Percentiles rank a stretch among this genome's conserved stretches.
These are phyloP conservation scores for Mirounga angustirostris DNA, from an alignment of 2,113 vertebrate genomes.

Conservation along the genomic window DNA sequence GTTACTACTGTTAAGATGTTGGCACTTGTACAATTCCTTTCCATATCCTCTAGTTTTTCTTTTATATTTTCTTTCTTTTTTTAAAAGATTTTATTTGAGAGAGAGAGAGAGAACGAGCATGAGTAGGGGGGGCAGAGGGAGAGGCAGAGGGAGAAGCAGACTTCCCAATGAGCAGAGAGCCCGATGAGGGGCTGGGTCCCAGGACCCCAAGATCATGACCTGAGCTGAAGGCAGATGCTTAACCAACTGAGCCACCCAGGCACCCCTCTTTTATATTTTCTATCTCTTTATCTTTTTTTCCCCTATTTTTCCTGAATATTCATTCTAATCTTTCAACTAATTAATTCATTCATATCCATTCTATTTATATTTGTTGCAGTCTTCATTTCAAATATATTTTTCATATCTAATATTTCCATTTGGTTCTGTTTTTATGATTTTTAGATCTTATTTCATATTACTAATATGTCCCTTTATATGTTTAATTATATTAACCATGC, in stretches of 20 bases:
- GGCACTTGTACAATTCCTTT: background rate
- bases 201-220: background rate
- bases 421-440: background rate
- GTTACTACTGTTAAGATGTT: slow-evolving; percentile 2
- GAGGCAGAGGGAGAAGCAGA: background rate
- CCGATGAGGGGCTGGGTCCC: background rate
- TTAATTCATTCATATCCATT: background rate
- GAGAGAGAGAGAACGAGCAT: too few species aligned
- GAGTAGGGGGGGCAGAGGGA: background rate
- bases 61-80: background rate
- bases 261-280: background rate
- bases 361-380: background rate
- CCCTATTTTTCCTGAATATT: background rate
- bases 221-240: background rate
- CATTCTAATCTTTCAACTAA: background rate
- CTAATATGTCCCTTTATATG: background rate
- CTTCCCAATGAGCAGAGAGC: background rate
- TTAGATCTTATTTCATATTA: slow-evolving; percentile 3
- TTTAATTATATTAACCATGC: background rate
- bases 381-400: slow-evolving; percentile 22
- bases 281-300: background rate
- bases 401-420: background rate
- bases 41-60: background rate
- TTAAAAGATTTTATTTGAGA: background rate
- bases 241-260: background rate